These are phyloP conservation scores for Corydoras maculifer DNA, from an alignment of 2,113 vertebrate species.

Conservation along the genomic window DNA sequence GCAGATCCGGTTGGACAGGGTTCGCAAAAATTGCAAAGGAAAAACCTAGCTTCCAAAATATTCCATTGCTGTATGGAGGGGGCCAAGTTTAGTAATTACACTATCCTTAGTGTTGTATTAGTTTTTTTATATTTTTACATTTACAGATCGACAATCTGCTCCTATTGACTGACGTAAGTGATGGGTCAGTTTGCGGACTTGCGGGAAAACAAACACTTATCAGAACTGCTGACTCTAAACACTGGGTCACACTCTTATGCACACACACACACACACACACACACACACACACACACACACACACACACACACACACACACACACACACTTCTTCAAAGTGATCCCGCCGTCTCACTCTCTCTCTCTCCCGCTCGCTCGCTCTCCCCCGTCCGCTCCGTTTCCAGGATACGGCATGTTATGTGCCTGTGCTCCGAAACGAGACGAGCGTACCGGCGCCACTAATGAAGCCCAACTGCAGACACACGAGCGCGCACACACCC, in stretches of 20 bases:
- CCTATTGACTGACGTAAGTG: too few relatives aligned
- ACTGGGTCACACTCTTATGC: neutral
- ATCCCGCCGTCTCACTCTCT: conserved; percentile 15
- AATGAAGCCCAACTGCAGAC: conserved; percentile 57
- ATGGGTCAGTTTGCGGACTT: neutral
- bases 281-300: neutral
- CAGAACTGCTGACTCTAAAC: conserved; percentile 12
- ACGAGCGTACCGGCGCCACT: conserved; percentile 54
- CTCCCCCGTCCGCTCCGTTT: conserved; percentile 62
- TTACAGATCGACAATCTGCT: too few relatives aligned
- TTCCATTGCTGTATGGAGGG: too few relatives aligned
- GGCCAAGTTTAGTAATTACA: too few relatives aligned
- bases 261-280: conserved; percentile 21
- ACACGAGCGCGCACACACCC: conserved; percentile 9
- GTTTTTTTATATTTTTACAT: too few relatives aligned
- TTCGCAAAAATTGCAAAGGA: too few relatives aligned
- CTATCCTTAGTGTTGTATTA: too few relatives aligned
- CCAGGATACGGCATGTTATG: conserved; percentile 78
- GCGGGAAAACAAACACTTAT: neutral
- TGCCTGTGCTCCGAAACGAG: conserved; percentile 60
- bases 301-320: conserved; percentile 6
- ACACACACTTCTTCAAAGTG: conserved; percentile 18
- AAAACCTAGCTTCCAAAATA: too few relatives aligned
- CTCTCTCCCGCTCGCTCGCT: conserved; percentile 21
- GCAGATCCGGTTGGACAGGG: too few relatives aligned